Conservation (phyloP, 2,888 invertebrate genomes). For the Muscina levida region DNA sequence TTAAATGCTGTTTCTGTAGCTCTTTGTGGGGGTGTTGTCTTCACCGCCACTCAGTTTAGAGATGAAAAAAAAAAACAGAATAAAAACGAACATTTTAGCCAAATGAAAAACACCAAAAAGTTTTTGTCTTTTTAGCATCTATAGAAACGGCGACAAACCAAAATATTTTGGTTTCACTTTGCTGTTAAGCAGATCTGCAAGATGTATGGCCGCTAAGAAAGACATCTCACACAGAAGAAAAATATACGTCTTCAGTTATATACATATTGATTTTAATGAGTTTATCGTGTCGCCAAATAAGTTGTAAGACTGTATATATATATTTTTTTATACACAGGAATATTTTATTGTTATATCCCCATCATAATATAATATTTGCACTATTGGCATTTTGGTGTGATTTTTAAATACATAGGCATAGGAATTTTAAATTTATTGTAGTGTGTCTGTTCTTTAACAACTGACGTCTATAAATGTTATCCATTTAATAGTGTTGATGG, state of each 20-base stretch:
- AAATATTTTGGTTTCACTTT: conserved; percentile 51
- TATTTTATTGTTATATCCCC: too few relatives aligned
- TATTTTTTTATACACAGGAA: too few relatives aligned
- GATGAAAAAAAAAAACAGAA: background rate
- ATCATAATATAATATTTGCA: too few relatives aligned
- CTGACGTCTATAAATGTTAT: conserved; percentile 8
- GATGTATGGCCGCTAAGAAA: conserved; percentile 10
- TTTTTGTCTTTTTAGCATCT: conserved; percentile 14
- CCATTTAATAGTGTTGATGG: background rate
- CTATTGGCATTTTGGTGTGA: background rate
- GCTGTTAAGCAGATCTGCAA: conserved; percentile 2
- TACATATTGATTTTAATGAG: conserved; percentile 32
- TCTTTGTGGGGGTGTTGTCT: conserved; percentile 56
- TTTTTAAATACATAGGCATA: background rate
- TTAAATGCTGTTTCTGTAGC: conserved; percentile 20
- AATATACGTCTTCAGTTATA: background rate
- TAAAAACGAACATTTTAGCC: too few relatives aligned
- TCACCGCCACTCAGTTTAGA: conserved; percentile 27
- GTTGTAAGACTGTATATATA: too few relatives aligned
- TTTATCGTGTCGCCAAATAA: conserved; percentile 40
- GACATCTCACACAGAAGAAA: background rate
- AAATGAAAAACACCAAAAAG: conserved; percentile 34
- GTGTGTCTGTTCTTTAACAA: background rate
- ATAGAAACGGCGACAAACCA: conserved; percentile 17
- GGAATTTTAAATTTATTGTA: background rate